Conservation (phyloP, 2,888 invertebrate species). For the Ennomos quercinarius region DNA sequence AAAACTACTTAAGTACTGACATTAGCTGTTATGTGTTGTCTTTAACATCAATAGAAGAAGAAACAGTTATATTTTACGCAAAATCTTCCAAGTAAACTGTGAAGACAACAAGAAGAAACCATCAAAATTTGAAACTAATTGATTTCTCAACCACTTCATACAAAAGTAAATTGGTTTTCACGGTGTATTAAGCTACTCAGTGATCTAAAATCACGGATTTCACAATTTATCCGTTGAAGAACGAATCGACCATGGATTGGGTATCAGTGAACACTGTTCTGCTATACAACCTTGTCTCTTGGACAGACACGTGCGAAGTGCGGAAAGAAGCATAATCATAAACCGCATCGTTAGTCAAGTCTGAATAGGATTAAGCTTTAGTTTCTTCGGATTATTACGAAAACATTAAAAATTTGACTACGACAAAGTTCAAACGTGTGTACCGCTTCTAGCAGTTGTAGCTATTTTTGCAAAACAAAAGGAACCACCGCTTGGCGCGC, state of each 20-base stretch:
- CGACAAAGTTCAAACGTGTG: background rate
- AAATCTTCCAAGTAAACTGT: too few relatives aligned
- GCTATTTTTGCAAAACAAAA: conserved; percentile 14
- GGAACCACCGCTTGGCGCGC: background rate
- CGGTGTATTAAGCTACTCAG: conserved; percentile 11
- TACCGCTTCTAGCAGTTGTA: background rate
- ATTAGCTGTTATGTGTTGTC: too few relatives aligned
- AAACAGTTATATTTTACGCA: too few relatives aligned
- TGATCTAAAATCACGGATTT: conserved; percentile 18
- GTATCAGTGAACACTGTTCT: background rate
- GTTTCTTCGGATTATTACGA: background rate
- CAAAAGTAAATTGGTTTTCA: conserved; percentile 21
- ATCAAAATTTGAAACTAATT: conserved; percentile 4
- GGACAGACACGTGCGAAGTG: background rate
- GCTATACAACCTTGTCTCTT: conserved; percentile 6
- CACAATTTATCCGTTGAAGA: conserved; percentile 6
- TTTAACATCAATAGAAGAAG: too few relatives aligned
- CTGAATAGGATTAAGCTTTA: background rate
- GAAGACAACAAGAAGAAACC: too few relatives aligned
- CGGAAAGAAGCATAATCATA: too few relatives aligned
- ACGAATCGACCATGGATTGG: conserved; percentile 2
- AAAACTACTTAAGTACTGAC: too few relatives aligned
- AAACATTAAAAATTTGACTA: background rate
- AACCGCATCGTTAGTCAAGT: background rate
- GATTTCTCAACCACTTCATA: conserved; percentile 16